phyloP scores from a whole-genome alignment of 1,140 invertebrate genomes.

The Chionoecetes opilio region DNA sequence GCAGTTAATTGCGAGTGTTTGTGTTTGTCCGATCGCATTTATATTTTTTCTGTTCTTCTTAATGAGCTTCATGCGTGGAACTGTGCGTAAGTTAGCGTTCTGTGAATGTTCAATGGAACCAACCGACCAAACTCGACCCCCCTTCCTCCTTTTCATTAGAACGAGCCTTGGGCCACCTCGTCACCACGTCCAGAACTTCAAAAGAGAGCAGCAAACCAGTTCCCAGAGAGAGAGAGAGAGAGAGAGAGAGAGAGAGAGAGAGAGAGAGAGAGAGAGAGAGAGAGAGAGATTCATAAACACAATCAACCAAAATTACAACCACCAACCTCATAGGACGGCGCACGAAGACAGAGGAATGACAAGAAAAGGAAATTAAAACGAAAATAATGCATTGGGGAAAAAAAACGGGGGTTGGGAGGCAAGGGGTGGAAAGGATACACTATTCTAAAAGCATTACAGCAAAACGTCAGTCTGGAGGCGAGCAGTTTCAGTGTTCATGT shows the following conservation, averaged over 20 bases:
- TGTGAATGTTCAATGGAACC: too few species aligned
- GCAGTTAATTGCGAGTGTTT: too few species aligned
- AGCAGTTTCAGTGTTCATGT: neutral
- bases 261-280: slow-evolving; percentile 40
- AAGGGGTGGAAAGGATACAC: neutral
- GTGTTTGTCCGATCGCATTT: too few species aligned
- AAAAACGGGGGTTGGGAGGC: neutral
- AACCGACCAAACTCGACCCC: slow-evolving; percentile 8
- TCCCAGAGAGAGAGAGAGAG: slow-evolving; percentile 34
- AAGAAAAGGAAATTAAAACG: slow-evolving; percentile 32
- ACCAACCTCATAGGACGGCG: too few species aligned
- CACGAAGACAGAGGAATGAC: neutral
- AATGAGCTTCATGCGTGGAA: too few species aligned
- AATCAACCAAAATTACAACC: neutral
- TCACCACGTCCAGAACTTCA: slow-evolving; percentile 29
- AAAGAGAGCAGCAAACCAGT: neutral
- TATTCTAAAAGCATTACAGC: slow-evolving; percentile 24
- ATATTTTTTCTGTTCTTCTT: too few species aligned
- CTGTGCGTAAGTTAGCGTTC: too few species aligned
- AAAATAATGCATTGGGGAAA: neutral
- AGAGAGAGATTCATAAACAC: neutral
- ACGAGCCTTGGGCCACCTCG: neutral
- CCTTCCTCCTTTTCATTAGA: slow-evolving; percentile 30
- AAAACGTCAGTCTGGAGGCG: slow-evolving; percentile 22
- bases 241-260: slow-evolving; percentile 62